A percentile compares a stretch with the other conserved stretches of the same genome.
Evolutionary conservation across 2,888 invertebrate genomes (phyloP).

Genomic region (Calameuta idolon): DNA sequence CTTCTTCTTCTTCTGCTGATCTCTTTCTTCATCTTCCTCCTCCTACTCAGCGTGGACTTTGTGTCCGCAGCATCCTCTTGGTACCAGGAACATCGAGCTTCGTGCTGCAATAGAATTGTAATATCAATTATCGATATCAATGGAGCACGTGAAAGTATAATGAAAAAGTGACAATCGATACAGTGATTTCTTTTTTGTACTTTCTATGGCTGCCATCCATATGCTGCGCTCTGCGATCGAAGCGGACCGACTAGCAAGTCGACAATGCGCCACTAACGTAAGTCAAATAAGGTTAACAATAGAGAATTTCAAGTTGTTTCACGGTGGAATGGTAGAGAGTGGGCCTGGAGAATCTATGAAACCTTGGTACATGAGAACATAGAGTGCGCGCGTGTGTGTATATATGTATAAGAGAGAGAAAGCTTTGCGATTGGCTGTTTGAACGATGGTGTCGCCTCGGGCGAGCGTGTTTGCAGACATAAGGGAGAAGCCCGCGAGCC

Average conservation of each 20-base stretch:
- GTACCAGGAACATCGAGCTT: neutral
- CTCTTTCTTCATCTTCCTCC: conserved; percentile 12
- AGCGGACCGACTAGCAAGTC: conserved; percentile 17
- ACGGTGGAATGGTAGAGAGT: conserved; percentile 42
- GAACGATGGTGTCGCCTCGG: conserved; percentile 57
- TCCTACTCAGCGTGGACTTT: conserved; percentile 12
- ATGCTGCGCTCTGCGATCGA: conserved; percentile 17
- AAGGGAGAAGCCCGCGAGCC: conserved; percentile 34
- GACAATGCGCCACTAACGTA: conserved; percentile 46
- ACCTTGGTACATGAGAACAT: neutral
- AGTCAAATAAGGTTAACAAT: conserved; percentile 58
- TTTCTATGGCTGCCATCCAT: conserved; percentile 39
- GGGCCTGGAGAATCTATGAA: neutral
- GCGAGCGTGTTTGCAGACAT: conserved; percentile 58
- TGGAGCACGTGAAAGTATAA: neutral
- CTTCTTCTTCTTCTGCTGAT: conserved; percentile 7
- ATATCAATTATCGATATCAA: neutral
- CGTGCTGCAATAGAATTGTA: neutral
- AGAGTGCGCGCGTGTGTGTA: neutral
- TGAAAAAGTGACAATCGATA: neutral
- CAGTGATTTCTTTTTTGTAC: neutral
- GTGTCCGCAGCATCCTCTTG: neutral
- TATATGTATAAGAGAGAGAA: neutral
- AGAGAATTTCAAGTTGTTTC: conserved; percentile 54
- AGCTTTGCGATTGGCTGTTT: conserved; percentile 56